Conservation (phyloP, 1,140 invertebrate species). For the Zaprionus camerounensis region DNA sequence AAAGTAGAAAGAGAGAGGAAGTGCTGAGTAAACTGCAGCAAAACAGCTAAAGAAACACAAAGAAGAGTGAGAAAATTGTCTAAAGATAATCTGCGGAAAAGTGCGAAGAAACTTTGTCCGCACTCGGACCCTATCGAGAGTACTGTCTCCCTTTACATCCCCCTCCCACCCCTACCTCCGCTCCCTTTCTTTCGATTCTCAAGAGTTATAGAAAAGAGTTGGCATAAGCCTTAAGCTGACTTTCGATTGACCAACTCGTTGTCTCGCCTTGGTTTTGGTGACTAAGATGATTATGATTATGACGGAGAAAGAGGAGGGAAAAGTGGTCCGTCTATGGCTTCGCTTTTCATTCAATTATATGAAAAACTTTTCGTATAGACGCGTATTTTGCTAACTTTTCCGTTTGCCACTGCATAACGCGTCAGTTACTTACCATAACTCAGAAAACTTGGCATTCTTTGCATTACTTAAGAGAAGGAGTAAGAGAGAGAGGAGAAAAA, state of each 20-base stretch:
- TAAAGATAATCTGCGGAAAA: constrained; percentile 47
- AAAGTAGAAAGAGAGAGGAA: background rate
- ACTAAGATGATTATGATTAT: constrained; percentile 20
- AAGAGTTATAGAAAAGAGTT: constrained; percentile 15
- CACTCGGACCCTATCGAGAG: background rate
- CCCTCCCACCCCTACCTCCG: background rate
- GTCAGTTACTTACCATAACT: constrained; percentile 10
- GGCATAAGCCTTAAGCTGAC: constrained; percentile 49
- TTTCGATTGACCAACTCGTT: constrained; percentile 52
- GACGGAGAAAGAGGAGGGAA: background rate
- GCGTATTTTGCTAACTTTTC: constrained; percentile 10
- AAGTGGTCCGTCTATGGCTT: constrained; percentile 5
- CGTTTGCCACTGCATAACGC: constrained; percentile 3
- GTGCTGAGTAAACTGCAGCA: constrained; percentile 9
- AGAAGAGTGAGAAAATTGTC: constrained; percentile 9
- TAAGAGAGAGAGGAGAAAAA: background rate
- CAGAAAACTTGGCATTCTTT: background rate
- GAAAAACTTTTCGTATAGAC: constrained; percentile 22
- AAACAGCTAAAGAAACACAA: constrained; percentile 6
- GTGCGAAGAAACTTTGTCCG: constrained; percentile 41
- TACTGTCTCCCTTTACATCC: background rate
- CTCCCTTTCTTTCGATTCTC: background rate
- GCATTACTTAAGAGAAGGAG: background rate
- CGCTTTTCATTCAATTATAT: constrained; percentile 28
- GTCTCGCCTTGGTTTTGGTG: background rate